phyloP scores from a whole-genome alignment of 2,888 invertebrate genomes.

The Thera britannica region DNA sequence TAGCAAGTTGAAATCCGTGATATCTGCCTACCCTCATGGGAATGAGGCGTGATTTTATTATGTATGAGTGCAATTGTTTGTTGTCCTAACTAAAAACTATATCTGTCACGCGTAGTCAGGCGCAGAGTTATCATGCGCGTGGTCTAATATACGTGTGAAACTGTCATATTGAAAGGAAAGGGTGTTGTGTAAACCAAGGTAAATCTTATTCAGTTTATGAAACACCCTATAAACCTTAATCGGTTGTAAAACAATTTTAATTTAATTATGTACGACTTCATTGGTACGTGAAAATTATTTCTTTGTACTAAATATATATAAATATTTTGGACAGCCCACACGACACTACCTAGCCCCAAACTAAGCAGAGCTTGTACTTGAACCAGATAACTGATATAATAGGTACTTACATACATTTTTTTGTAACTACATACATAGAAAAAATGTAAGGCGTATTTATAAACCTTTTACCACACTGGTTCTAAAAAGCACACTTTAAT shows the following conservation, averaged over 20 bases:
- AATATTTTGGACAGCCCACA: background rate
- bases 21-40: too few relatives aligned
- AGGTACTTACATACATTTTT: background rate
- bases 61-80: too few relatives aligned
- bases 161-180: slow-evolving; percentile 20
- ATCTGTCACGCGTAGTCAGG: too few relatives aligned
- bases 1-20: too few relatives aligned
- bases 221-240: slow-evolving; percentile 14
- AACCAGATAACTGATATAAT: background rate
- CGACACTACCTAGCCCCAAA: too few relatives aligned
- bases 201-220: background rate
- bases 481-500: too few relatives aligned
- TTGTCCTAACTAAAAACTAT: too few relatives aligned
- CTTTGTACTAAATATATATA: background rate
- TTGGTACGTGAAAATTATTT: background rate
- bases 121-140: background rate
- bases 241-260: background rate
- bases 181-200: slow-evolving; percentile 19
- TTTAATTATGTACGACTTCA: background rate
- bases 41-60: too few relatives aligned
- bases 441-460: too few relatives aligned
- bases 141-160: slow-evolving; percentile 1
- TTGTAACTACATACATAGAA: background rate
- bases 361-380: too few relatives aligned
- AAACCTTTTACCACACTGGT: too few relatives aligned